A percentile compares a stretch with the other conserved stretches of the same genome.
Evolutionary conservation across 2,888 invertebrate genomes (phyloP).

Genomic region (Chironomus riparius): DNA sequence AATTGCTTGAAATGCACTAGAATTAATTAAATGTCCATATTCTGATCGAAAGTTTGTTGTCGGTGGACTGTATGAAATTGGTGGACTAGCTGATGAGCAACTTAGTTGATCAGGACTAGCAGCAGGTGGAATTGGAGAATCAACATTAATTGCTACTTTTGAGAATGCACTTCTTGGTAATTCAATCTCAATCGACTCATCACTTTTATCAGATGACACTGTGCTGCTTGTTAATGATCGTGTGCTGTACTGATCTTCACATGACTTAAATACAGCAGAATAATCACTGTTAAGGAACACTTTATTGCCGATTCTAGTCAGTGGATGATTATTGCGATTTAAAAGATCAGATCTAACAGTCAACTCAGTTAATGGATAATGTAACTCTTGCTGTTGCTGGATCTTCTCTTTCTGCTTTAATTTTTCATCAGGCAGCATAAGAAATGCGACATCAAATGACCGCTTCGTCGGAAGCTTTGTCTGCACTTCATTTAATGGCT

Average conservation of each 20-base stretch:
- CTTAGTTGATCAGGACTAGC: slow-evolving; percentile 67
- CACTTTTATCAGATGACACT: slow-evolving; percentile 36
- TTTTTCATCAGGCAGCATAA: slow-evolving; percentile 81
- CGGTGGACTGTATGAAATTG: slow-evolving; percentile 53
- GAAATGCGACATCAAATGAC: slow-evolving; percentile 82
- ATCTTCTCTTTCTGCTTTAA: slow-evolving; percentile 48
- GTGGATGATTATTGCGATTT: not conserved
- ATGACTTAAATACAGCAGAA: not conserved
- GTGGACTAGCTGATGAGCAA: slow-evolving; percentile 72
- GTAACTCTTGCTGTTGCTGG: slow-evolving; percentile 38
- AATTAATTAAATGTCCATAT: slow-evolving; percentile 35
- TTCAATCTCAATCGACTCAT: slow-evolving; percentile 44
- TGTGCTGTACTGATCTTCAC: slow-evolving; percentile 43
- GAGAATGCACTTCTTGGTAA: slow-evolving; percentile 74
- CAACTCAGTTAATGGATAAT: slow-evolving; percentile 51
- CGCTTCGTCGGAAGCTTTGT: slow-evolving; percentile 54
- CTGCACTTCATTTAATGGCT: slow-evolving; percentile 38
- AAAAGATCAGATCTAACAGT: slow-evolving; percentile 46
- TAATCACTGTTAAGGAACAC: slow-evolving; percentile 4
- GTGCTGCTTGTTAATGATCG: slow-evolving; percentile 44
- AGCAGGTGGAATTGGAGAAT: slow-evolving; percentile 49
- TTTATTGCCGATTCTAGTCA: not conserved
- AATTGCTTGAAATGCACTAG: slow-evolving; percentile 41
- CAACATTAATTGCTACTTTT: slow-evolving; percentile 52
- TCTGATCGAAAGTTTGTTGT: slow-evolving; percentile 40